These are phyloP conservation scores for Neolamprologus tretocephalus DNA, from an alignment of 2,113 vertebrate genomes.

Conservation along the genomic window DNA sequence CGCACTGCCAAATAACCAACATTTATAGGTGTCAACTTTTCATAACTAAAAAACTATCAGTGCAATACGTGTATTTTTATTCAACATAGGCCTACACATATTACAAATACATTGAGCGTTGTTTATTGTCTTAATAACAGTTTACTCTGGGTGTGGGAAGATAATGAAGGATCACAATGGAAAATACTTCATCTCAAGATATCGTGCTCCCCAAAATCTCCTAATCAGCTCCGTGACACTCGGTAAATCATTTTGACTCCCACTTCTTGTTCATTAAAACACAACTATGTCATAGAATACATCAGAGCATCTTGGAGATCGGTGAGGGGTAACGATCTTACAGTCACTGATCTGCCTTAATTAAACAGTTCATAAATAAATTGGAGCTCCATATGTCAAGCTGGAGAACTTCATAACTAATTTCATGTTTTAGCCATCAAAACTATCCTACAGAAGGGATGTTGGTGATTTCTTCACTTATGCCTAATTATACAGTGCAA, in stretches of 20 bases:
- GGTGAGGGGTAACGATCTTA: conserved; percentile 5
- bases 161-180: neutral
- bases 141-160: neutral
- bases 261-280: conserved; percentile 55
- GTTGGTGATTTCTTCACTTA: conserved; percentile 10
- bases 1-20: neutral
- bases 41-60: neutral
- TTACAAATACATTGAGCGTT: neutral
- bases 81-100: neutral
- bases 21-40: neutral
- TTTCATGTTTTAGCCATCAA: neutral
- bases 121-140: neutral
- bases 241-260: conserved; percentile 38
- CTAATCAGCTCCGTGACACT: conserved; percentile 32
- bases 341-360: conserved; percentile 44
- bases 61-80: neutral
- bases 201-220: neutral
- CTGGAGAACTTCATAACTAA: neutral
- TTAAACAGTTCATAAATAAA: conserved; percentile 57
- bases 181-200: neutral
- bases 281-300: conserved; percentile 34
- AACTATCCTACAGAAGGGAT: neutral
- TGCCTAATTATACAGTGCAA: neutral
- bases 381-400: conserved; percentile 20
- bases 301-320: conserved; percentile 12